Conservation (phyloP, 2,888 invertebrate genomes). For the Hydraecia micacea region DNA sequence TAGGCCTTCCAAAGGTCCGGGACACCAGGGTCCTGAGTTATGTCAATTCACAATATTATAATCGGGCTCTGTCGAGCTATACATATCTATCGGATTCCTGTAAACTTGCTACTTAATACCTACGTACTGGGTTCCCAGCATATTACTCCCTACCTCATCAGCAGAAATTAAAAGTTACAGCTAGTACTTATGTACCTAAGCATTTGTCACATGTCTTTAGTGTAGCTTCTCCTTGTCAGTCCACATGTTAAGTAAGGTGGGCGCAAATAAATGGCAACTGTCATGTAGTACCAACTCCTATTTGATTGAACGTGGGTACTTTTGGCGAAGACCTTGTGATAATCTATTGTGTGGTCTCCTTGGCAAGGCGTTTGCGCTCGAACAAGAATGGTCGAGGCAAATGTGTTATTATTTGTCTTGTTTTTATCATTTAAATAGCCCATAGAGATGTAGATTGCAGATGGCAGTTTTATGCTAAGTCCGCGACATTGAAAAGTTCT, state of each 20-base stretch:
- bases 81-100: background rate
- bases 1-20: too few relatives aligned
- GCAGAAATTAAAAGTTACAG: background rate
- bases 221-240: conserved; percentile 60
- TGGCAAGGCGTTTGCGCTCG: conserved; percentile 70
- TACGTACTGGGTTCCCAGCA: background rate
- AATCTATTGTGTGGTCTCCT: conserved; percentile 81
- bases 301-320: conserved; percentile 83
- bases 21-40: background rate
- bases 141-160: background rate
- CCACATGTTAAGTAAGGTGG: conserved; percentile 69
- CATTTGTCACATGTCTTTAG: conserved; percentile 41
- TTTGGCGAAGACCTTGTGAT: conserved; percentile 82
- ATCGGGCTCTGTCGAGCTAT: background rate
- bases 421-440: conserved; percentile 46
- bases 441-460: conserved; percentile 1
- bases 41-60: background rate
- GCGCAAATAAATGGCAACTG: conserved; percentile 81
- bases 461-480: background rate
- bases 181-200: conserved; percentile 8
- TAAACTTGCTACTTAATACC: background rate
- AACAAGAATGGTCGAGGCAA: conserved; percentile 68
- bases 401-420: conserved; percentile 62
- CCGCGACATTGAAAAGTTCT: background rate
- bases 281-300: conserved; percentile 67